Percentiles rank a stretch among this genome's conserved stretches.
These are phyloP conservation scores for Sialia sialis DNA, from an alignment of 2,113 vertebrate species.

Conservation along the genomic window DNA sequence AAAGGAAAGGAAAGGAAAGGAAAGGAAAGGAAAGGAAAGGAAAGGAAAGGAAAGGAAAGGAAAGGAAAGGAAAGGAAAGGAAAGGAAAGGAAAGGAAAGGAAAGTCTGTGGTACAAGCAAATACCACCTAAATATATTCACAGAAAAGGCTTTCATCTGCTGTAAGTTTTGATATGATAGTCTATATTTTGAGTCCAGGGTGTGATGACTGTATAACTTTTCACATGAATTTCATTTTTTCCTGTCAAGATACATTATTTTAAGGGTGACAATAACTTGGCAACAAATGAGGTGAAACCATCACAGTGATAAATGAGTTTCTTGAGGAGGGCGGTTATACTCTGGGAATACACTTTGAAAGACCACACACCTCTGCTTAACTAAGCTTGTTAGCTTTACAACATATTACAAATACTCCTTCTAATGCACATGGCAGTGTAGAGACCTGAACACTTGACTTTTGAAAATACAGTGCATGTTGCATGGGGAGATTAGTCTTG, in stretches of 20 bases:
- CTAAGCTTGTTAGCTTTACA: slow-evolving; percentile 65
- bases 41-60: neutral
- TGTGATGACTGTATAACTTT: slow-evolving; percentile 72
- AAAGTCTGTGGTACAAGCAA: slow-evolving; percentile 7
- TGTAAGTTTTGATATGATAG: slow-evolving; percentile 66
- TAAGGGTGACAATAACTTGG: slow-evolving; percentile 83
- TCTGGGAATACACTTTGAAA: slow-evolving; percentile 43
- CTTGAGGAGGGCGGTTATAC: slow-evolving; percentile 59
- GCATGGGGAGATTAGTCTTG: slow-evolving; percentile 18
- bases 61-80: neutral
- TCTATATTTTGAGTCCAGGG: slow-evolving; percentile 74
- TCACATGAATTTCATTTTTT: slow-evolving; percentile 75
- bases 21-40: neutral
- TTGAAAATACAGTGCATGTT: slow-evolving; percentile 47
- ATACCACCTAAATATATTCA: slow-evolving; percentile 36
- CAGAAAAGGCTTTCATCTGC: slow-evolving; percentile 36
- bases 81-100: too few relatives aligned
- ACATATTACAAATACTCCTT: slow-evolving; percentile 40
- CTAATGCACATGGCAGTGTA: slow-evolving; percentile 42
- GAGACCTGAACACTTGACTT: slow-evolving; percentile 59
- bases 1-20: neutral
- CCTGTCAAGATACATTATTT: slow-evolving; percentile 75
- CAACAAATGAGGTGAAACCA: slow-evolving; percentile 81
- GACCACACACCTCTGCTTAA: slow-evolving; percentile 78
- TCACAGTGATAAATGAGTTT: slow-evolving; percentile 81